These are phyloP conservation scores for Trachythela sp. DNA, from an alignment of 64 coral and sea anemone species.

Conservation along the genomic window DNA sequence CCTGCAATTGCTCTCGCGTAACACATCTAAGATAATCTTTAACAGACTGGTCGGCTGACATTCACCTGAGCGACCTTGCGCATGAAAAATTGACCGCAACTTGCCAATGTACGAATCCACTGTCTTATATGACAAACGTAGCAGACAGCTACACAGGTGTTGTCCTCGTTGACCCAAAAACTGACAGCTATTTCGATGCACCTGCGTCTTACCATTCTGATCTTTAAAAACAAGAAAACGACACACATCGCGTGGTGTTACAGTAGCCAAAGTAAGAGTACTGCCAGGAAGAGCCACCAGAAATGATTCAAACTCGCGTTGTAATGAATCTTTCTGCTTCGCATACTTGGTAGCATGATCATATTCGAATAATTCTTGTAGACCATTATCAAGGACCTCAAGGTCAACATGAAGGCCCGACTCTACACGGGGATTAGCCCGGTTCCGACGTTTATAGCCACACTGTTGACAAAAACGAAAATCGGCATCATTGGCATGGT, in stretches of 20 bases:
- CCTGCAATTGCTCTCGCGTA: not conserved
- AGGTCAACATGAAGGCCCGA: not conserved
- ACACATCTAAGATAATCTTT: not conserved
- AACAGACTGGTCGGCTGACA: not conserved
- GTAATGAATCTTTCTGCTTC: not conserved
- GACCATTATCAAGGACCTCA: not conserved
- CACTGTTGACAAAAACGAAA: constrained; percentile 17
- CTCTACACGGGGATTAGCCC: not conserved
- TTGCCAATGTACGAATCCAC: no score
- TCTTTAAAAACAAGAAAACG: not conserved
- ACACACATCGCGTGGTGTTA: not conserved
- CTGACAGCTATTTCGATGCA: not conserved
- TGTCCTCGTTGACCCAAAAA: not conserved
- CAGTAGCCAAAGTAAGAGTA: not conserved
- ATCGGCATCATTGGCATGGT: constrained; percentile 24
- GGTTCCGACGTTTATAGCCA: not conserved
- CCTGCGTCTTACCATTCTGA: not conserved
- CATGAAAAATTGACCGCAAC: not conserved
- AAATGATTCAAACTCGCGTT: not conserved
- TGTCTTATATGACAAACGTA: no score
- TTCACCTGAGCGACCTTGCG: not conserved
- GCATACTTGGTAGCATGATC: not conserved
- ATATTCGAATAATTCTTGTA: not conserved
- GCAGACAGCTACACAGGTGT: not conserved
- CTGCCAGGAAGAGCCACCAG: not conserved